phyloP scores from a whole-genome alignment of 2,888 invertebrate genomes.

The Nephrotoma flavescens region DNA sequence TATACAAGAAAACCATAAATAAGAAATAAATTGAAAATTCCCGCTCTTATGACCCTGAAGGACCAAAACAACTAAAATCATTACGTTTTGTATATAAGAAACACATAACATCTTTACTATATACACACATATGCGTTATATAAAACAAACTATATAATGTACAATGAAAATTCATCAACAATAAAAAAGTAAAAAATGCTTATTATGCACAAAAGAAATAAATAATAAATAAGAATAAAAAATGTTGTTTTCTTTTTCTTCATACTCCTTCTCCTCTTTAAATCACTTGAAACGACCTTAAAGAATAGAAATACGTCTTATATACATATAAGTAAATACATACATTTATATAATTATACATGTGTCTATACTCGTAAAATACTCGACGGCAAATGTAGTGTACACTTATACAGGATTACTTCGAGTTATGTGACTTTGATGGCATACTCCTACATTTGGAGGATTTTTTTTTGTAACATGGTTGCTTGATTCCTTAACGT shows the following conservation, averaged over 20 bases:
- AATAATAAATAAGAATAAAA: background rate
- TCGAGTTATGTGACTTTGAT: background rate
- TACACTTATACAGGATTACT: background rate
- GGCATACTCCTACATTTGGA: too few relatives aligned
- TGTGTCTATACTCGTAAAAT: background rate
- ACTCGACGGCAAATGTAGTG: background rate
- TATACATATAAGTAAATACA: background rate
- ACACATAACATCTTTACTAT: background rate
- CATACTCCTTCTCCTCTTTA: background rate
- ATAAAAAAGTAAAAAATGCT: background rate
- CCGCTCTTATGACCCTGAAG: background rate
- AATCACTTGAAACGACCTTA: background rate
- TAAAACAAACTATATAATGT: background rate
- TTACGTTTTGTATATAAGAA: background rate
- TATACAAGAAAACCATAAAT: background rate
- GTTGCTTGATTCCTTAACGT: too few relatives aligned
- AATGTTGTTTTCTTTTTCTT: background rate
- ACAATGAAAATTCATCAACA: background rate
- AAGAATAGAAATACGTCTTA: background rate
- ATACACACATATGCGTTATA: background rate
- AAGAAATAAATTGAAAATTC: background rate
- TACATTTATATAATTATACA: background rate
- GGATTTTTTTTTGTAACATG: too few relatives aligned
- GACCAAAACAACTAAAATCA: background rate
- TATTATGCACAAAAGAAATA: background rate